Conservation (phyloP, 2,888 invertebrate species). For the Leptopilina drosophilae region DNA sequence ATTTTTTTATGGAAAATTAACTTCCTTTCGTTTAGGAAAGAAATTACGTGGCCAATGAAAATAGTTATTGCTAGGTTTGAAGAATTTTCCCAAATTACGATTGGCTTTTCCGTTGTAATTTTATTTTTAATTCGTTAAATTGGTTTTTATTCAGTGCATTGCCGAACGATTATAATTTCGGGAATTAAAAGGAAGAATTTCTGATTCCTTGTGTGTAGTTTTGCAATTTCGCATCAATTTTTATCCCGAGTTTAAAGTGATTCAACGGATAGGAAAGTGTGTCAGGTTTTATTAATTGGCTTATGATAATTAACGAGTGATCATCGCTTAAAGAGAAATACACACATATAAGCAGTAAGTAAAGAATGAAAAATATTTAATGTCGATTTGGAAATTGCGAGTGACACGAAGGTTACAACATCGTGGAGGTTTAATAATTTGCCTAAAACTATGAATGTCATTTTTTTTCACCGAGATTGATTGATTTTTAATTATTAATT, state of each 20-base stretch:
- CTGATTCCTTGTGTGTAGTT: constrained; percentile 14
- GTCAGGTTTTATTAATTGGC: constrained; percentile 46
- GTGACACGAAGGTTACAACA: constrained; percentile 48
- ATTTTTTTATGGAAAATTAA: neutral
- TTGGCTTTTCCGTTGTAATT: neutral
- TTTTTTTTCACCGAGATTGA: constrained; percentile 45
- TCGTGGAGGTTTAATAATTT: constrained; percentile 60
- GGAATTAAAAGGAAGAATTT: constrained; percentile 16
- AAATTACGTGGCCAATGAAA: neutral
- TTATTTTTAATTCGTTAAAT: neutral
- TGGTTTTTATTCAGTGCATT: neutral
- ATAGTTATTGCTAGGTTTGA: neutral
- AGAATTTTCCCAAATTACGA: neutral
- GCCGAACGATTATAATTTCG: constrained; percentile 29
- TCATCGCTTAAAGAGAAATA: constrained; percentile 61
- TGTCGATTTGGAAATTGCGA: neutral
- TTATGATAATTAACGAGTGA: constrained; percentile 69
- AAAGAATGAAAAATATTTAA: constrained; percentile 42
- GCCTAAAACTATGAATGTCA: constrained; percentile 61
- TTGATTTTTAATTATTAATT: neutral
- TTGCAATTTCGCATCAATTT: constrained; percentile 22
- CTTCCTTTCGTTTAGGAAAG: neutral
- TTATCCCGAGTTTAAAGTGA: constrained; percentile 11
- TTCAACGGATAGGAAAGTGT: constrained; percentile 34
- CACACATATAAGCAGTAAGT: constrained; percentile 66